Base-by-base conservation (phyloP, 2,113 vertebrate species). In the Gorilla gorilla region DNA sequence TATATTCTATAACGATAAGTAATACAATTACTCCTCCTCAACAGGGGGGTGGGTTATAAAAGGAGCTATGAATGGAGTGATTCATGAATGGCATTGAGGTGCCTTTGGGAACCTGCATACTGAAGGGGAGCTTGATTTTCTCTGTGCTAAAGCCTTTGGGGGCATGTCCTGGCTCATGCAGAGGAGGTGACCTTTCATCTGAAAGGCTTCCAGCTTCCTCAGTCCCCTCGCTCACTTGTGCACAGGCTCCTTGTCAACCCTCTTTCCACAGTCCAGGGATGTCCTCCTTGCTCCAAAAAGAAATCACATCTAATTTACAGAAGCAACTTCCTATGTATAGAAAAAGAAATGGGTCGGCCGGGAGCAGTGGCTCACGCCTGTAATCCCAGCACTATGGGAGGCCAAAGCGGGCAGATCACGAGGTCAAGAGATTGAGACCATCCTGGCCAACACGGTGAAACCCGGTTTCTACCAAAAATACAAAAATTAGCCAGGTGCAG, bases 241-340 rank as follows among this genome's bases (percentile, higher is more conserved):
- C 50, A 85, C 70, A 43, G 22, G 61, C 80, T 64, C 90, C 78
- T 57, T 83, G 32, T 57, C 14, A 68, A 55, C 68, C 45, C 45
- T 82, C 48, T 84, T 12, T 50, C 40, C 52, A 72, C 23, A 48
- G 76, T 61, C 8, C 87, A 72, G 80, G 14, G 91, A 79, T 79
- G 30, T 43, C 91, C 45, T 90, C 55, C 43, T 88, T 85, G 61
- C 43, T 85, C 52, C 43, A 73, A 61, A 93, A 85, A 85, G 50
- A 64, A 85, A 79, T 79, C 72, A 93, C 35, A n/a, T 20, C 73
- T 85, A 85, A 72, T 86, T 78, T 93, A 79, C n/a, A 85, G 52
- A 90, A 59, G 70, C 30, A 55, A 86, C 45, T 64, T 96, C 27
- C 64, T 96, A 94, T 1, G 73, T 23, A 72, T 0, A 64, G 61